Conservation (phyloP, 2,797 vertebrate species). For the Poeciliopsis paucimaculata region DNA sequence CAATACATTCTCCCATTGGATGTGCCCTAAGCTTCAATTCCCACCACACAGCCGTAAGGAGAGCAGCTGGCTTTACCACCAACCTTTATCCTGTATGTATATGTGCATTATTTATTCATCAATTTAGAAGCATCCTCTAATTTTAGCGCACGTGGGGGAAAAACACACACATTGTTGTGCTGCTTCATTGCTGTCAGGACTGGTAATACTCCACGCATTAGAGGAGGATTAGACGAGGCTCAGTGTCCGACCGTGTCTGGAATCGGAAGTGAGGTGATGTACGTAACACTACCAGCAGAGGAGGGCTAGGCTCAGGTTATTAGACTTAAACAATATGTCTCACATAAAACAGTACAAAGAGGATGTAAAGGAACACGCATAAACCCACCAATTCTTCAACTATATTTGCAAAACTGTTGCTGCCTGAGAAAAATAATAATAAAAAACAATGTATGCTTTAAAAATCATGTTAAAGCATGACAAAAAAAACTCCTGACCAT, state of each 20-base stretch:
- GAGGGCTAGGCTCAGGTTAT: slow-evolving; percentile 1
- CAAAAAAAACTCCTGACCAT: not conserved
- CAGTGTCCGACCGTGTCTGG: slow-evolving; percentile 30
- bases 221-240: slow-evolving; percentile 44
- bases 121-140: slow-evolving; percentile 29
- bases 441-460: not conserved
- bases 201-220: slow-evolving; percentile 29
- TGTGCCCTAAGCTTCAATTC: slow-evolving; percentile 63
- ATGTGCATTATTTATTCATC: slow-evolving; percentile 23
- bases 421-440: not conserved
- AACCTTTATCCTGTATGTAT: slow-evolving; percentile 12
- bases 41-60: slow-evolving; percentile 31
- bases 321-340: not conserved
- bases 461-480: not conserved
- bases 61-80: slow-evolving; percentile 50
- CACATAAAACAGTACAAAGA: not conserved
- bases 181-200: slow-evolving; percentile 11
- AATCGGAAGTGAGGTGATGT: slow-evolving; percentile 39
- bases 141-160: not conserved
- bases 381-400: not conserved
- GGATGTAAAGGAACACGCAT: not conserved
- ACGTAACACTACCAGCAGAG: slow-evolving; percentile 13
- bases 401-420: not conserved
- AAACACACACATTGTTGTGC: slow-evolving; percentile 8
- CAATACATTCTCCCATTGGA: slow-evolving; percentile 63